phyloP scores from a whole-genome alignment of 1,140 invertebrate genomes.

The Musca vetustissima region DNA sequence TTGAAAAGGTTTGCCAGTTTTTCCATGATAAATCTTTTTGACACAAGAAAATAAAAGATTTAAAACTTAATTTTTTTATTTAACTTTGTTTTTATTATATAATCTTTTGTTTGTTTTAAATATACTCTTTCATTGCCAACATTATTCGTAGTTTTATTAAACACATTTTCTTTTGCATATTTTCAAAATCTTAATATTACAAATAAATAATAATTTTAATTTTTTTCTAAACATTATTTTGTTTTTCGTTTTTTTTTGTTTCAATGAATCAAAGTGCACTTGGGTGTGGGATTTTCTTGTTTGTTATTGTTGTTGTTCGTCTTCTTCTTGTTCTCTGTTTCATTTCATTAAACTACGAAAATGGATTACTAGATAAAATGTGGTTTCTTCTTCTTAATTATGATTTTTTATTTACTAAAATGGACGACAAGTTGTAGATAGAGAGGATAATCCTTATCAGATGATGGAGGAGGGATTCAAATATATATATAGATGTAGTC shows the following conservation, averaged over 20 bases:
- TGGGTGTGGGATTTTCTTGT: neutral
- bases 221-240: neutral
- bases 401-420: neutral
- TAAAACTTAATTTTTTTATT: slow-evolving; percentile 19
- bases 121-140: slow-evolving; percentile 8
- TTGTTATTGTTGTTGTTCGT: neutral
- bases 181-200: slow-evolving; percentile 2
- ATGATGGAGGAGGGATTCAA: neutral
- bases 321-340: neutral
- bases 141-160: neutral
- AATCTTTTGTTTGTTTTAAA: neutral
- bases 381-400: neutral
- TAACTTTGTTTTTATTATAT: slow-evolving; percentile 11
- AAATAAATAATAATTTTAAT: slow-evolving; percentile 1
- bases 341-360: slow-evolving; percentile 6
- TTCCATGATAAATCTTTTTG: too few species aligned
- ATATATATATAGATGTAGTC: neutral
- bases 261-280: slow-evolving; percentile 20
- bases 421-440: neutral
- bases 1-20: too few species aligned
- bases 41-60: neutral
- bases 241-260: neutral
- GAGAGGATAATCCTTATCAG: neutral
- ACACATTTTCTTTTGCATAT: neutral
- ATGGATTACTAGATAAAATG: neutral